Base-by-base conservation (phyloP, 2,888 invertebrate species). In the Antheraea assamensis region DNA sequence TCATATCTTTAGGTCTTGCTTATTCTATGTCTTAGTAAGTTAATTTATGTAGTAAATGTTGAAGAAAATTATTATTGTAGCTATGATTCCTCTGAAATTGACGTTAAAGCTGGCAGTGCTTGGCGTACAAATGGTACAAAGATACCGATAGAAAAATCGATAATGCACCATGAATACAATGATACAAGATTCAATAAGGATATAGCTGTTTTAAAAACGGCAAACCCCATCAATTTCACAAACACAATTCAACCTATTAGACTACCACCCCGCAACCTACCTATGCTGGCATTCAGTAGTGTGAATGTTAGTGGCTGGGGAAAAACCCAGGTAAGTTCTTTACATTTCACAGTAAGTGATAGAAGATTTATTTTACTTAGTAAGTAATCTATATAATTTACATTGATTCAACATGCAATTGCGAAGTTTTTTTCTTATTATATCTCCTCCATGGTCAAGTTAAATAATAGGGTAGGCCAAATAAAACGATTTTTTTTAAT, bases 301-400 rank as follows among this genome's bases (percentile, higher is more conserved):
- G 72, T 78, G 35, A 71, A 49, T n/a, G 77, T 78, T 49, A 78
- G 77, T 72, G 78, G 78, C 35, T 78, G 78, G 78, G 78, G 78
- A 64, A 74, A 76, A 17, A 78, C 77, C 72, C 74, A 74, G 75
- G 78, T 76, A 75, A 71, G 47, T 55, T 4, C 7, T 17, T 70
- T 47, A 8, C 10, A 17, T 42, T 2, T 8, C 24, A 58, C 10
- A 58, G 13, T 2, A 24, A 24, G 24, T 8, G 10, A 58, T 10
- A 13, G 3, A 24, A 5, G 58, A n/a, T n/a, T n/a, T 58, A 8
- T 24, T 24, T 58, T 24, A 8, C 2, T 24, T 8, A 24, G 10
- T 7, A 5, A 52, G 3, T 19, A 52, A 49, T 5, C 52, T 21
- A 52, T 21, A 17, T 19, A 3, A 21, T 52, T 7, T 52, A 4